Base-by-base conservation (phyloP, 1,140 invertebrate genomes). In the Anagrus nilaparvatae region DNA sequence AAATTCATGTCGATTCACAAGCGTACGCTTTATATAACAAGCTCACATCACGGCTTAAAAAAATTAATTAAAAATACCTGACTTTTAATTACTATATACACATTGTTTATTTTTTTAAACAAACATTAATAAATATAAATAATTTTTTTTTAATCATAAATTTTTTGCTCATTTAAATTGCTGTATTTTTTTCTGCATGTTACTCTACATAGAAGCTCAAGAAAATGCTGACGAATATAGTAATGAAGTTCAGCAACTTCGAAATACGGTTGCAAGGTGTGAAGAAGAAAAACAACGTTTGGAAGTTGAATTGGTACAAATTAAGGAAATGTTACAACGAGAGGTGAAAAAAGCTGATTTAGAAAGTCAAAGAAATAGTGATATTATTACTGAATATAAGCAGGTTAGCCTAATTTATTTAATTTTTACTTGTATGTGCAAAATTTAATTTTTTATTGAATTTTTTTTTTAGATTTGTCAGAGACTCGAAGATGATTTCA, bases 301-400 rank as follows among this genome's bases (percentile, higher is more conserved):
- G 33, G 77, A 84, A 50, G 70, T 77, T 31, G 88, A 96, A 63
- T 77, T 87, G 10, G 65, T 68, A 28, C 78, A 86, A 60, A 71
- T 94, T 4, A 90, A 91, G 51, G 84, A 90, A 39, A 81, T 92
- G 71, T 73, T 92, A 37, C 78, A 89, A 52, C 61, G 82, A 29
- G 87, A 92, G 64, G 73, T 90, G 10, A 71, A 79, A 28, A 70
- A 79, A 44, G 76, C 81, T n/a, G 81, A 89, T 49, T 59, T 71
- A 6, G 87, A 90, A 49, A 77, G 75, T 45, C 70, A 68, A 18
- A 74, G 81, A 50, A 87, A 83, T 51, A 69, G 72, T 21, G 73
- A 75, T 20, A 89, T 94, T 27, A 88, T 93, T 51, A 70, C 78
- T 32, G 92, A 97, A 54, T 99, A 98, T 59, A 96, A 97, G 69